Base-by-base conservation (phyloP, 2,113 vertebrate species). In the Malurus alboscapulatus region DNA sequence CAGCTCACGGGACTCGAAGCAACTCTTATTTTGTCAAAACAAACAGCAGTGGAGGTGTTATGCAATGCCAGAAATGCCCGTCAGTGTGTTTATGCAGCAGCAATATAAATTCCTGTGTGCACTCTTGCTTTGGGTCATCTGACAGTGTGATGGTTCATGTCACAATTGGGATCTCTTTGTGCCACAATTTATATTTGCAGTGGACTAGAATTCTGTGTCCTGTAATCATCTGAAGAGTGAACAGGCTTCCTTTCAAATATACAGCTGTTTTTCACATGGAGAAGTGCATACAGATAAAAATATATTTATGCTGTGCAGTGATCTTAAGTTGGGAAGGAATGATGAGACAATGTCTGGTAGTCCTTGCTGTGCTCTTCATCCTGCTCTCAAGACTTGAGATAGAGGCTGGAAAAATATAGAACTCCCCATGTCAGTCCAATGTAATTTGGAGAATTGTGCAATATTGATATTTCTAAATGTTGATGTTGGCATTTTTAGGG, bases 1-100 rank as follows among this genome's bases (percentile, higher is more conserved):
- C 65, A 36, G 44, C 38, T 92, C 78, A 57, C 22, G 42, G 34
- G 69, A 84, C 92, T 91, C 21, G 3, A 68, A 95, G 40, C 74
- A 84, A 26, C 29, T 72, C 26, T 42, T 42, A 32, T 87, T 96
- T 89, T 81, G 74, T 74, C 34, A 22, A 85, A 95, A 73, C 74
- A 94, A 79, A 40, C 66, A 83, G 90, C 78, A 13, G 0, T n/a
- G 42, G 75, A 73, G 38, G 54, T 59, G 16, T 91, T 95, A 34
- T 15, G 78, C 87, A 95, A 91, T 94, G 81, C 15, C 79, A 85
- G 85, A 32, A 85, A 57, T 92, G 30, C 9, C 6, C 84, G 71
- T 48, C 81, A 38, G 40, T 38, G 68, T 90, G 69, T 95, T 95
- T 92, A 65, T 91, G 71, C 66, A 95, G 90, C 87, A 91, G 92